A percentile compares a stretch with the other conserved stretches of the same genome.
Evolutionary conservation across 1,140 invertebrate genomes (phyloP).

Genomic region (Aradophagus sp.): DNA sequence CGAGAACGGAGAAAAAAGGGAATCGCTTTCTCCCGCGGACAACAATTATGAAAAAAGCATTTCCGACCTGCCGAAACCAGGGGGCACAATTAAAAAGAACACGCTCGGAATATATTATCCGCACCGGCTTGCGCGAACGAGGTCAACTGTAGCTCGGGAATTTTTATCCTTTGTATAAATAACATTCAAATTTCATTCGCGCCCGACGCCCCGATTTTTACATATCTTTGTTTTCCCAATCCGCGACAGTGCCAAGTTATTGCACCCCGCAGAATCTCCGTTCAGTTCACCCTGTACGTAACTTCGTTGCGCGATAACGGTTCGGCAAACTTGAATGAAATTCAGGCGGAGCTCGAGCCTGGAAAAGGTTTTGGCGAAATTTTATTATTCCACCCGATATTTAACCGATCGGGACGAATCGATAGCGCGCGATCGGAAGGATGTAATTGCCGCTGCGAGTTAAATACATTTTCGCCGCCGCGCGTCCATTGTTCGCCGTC

Average conservation of each 20-base stretch:
- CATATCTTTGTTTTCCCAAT: constrained; percentile 1
- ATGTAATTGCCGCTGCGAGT: no score
- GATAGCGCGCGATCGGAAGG: neutral
- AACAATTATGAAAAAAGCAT: neutral
- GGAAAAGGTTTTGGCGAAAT: constrained; percentile 6
- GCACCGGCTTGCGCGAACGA: neutral
- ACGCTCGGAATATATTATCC: constrained; percentile 22
- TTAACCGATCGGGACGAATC: constrained; percentile 3
- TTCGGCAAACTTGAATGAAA: constrained; percentile 7
- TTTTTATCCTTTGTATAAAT: constrained; percentile 13
- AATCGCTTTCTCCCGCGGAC: no score
- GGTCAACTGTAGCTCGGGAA: neutral
- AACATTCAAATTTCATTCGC: constrained; percentile 11
- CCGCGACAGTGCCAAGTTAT: neutral
- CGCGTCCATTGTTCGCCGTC: no score
- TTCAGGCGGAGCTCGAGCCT: neutral
- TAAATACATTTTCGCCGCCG: no score
- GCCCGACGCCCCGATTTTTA: neutral
- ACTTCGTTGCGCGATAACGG: neutral
- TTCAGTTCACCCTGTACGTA: neutral
- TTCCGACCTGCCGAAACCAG: neutral
- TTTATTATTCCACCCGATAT: constrained; percentile 1
- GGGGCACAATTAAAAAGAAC: constrained; percentile 10
- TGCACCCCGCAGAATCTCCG: neutral
- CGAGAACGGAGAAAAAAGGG: no score